Evolutionary conservation across 1,140 invertebrate genomes (phyloP), one percentile per base, ranked within the genome.

Genomic region (Drosophila takahashii): DNA sequence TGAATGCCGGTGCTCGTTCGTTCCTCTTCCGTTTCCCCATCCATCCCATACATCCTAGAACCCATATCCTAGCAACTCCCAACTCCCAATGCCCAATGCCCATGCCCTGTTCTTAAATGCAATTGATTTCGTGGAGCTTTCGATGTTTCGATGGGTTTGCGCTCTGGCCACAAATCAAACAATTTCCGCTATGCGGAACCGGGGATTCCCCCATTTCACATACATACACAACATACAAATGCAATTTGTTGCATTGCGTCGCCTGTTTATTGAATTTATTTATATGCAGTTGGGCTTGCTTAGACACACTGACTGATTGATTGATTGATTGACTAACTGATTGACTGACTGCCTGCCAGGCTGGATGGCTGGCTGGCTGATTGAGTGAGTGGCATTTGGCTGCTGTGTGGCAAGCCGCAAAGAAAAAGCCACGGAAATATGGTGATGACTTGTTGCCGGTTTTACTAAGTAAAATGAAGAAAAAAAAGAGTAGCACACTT

Each of bases 211-310:
- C 47, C 27, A 11, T 29, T 56, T 32, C 29, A 8, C 29, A 8
- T 8, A 2, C 29, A 32, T 8, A 32, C 7, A 32, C 29, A 32
- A 50, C 42, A 48, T 66, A 41, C 47, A 62, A 85, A 87, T 87
- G 81, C 81, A 85, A 81, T 85, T 85, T 75, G 81, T 81, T 71
- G 69, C 81, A 47, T 56, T 67, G 78, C 58, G 37, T 71, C 61
- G 74, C 64, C 81, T 74, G 78, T 78, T 85, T 87, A 85, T 87
- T 85, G 79, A 87, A 85, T 87, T 87, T 87, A 79, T 86, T 83
- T 86, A 79, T 79, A 79, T 83, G 66, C 69, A 71, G 51, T 51
- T 58, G 37, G 58, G 50, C 26, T 67, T 51, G 53, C 71, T 81
- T 76, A 79, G 81, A 86, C 64, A 57, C 54, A 77, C 65, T 78